Conservation (phyloP, 2,113 vertebrate genomes). For the Laterallus jamaicensis region DNA sequence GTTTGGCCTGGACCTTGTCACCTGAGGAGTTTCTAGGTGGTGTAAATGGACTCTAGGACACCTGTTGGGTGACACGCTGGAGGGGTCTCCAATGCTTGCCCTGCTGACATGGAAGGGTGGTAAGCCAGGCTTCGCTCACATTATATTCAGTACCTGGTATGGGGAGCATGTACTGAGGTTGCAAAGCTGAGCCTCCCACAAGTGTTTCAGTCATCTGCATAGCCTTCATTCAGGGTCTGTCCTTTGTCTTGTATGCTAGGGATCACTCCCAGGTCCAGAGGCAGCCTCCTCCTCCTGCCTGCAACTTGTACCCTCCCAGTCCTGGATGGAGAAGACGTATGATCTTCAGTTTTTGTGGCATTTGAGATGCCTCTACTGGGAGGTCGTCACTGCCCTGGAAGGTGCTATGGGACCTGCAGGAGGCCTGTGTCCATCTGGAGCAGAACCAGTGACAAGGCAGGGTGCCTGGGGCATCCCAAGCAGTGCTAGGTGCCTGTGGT, state of each 20-base stretch:
- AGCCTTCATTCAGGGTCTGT: neutral
- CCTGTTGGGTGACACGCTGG: neutral
- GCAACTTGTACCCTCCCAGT: neutral
- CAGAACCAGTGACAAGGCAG: neutral
- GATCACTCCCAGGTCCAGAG: neutral
- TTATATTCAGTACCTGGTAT: neutral
- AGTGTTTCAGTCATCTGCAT: neutral
- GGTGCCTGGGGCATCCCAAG: neutral
- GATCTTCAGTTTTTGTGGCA: neutral
- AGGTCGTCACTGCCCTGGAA: neutral
- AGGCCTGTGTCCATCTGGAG: neutral
- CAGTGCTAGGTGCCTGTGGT: neutral
- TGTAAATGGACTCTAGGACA: neutral
- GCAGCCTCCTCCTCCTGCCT: neutral
- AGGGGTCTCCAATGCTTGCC: neutral
- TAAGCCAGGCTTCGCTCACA: neutral
- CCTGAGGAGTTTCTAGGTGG: neutral
- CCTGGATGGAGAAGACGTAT: neutral
- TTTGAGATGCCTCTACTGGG: neutral
- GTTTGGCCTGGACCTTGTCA: rapidly evolving
- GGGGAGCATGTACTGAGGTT: neutral
- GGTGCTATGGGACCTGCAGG: neutral
- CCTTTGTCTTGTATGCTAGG: neutral
- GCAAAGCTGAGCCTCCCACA: neutral
- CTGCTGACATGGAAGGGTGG: neutral